Percentiles rank a stretch among this genome's conserved stretches.
Conservation (phyloP, 2,797 vertebrate species). For the Rhyacichthys aspro region DNA sequence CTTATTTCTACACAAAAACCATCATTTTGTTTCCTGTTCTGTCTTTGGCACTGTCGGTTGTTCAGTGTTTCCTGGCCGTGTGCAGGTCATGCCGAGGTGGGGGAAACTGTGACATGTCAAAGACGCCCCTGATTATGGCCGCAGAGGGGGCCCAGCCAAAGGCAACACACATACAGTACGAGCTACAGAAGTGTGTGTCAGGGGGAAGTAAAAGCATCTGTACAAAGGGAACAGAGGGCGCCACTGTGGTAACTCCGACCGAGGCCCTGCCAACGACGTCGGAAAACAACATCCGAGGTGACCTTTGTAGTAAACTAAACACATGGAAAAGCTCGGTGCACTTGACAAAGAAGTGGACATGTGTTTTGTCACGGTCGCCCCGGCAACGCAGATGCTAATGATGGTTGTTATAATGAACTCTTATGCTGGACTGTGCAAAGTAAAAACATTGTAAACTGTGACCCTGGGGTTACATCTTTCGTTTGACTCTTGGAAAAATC, state of each 20-base stretch:
- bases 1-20: too few species aligned
- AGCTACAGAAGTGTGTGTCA: constrained; percentile 5
- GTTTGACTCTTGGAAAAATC: background rate
- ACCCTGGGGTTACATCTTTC: background rate
- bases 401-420: constrained; percentile 8
- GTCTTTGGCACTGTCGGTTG: constrained; percentile 31
- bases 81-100: constrained; percentile 62
- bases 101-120: constrained; percentile 71
- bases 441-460: constrained; percentile 12
- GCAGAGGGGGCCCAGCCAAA: constrained; percentile 49
- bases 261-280: constrained; percentile 21
- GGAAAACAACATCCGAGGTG: constrained; percentile 40
- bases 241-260: constrained; percentile 13
- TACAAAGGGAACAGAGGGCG: constrained; percentile 20
- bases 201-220: constrained; percentile 38
- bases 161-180: constrained; percentile 32
- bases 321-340: constrained; percentile 44
- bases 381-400: constrained; percentile 19
- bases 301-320: constrained; percentile 32
- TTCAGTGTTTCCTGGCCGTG: constrained; percentile 71
- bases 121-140: constrained; percentile 68
- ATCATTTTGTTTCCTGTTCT: background rate
- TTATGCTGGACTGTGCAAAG: background rate
- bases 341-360: constrained; percentile 26
- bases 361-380: constrained; percentile 40